These are phyloP conservation scores for Drosophila lacicola DNA, from an alignment of 2,888 invertebrate genomes.

Conservation along the genomic window DNA sequence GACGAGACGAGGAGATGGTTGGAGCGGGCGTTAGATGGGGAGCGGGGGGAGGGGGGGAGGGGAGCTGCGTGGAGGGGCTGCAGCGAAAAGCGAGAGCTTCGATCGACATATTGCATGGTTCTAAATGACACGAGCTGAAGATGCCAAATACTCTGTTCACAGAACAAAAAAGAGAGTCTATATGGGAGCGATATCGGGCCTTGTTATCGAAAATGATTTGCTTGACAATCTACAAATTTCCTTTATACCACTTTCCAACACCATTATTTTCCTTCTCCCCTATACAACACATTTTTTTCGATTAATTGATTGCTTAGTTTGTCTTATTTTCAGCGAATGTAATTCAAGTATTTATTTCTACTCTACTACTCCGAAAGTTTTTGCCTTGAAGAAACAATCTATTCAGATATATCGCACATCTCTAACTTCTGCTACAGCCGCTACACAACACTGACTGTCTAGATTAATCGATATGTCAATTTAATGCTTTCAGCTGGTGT, in stretches of 20 bases:
- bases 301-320: no score
- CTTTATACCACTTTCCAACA: no score
- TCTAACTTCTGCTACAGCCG: no score
- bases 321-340: no score
- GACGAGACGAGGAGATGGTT: constrained; percentile 1
- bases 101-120: constrained; percentile 33
- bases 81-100: constrained; percentile 47
- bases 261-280: no score
- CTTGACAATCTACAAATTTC: no score
- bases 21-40: neutral
- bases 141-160: constrained; percentile 3
- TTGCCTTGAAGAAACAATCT: neutral
- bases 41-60: neutral
- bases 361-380: neutral
- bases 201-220: no score
- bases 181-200: neutral
- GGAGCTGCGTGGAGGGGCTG: neutral
- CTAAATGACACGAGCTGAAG: constrained; percentile 23
- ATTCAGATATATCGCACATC: neutral
- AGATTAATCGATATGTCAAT: constrained; percentile 3
- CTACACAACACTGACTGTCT: neutral
- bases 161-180: neutral
- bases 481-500: constrained; percentile 12
- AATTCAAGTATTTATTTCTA: no score
- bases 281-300: no score